phyloP scores from a whole-genome alignment of 2,888 invertebrate genomes.

The Drosophila yooni region DNA sequence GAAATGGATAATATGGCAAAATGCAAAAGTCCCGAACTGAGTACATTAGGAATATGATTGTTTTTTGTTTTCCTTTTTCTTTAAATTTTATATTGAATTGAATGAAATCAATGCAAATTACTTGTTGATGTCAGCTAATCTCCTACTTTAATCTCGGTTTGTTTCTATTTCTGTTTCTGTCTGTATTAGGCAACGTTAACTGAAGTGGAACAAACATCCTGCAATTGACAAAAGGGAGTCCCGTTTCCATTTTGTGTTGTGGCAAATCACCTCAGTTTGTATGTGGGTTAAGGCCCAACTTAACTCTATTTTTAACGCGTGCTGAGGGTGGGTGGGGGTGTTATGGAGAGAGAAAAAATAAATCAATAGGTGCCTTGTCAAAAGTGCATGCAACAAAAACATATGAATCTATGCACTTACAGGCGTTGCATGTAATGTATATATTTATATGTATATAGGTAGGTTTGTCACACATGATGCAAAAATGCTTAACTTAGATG shows the following conservation, averaged over 20 bases:
- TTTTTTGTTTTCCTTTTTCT: neutral
- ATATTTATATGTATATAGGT: neutral
- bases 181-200: slow-evolving; percentile 3
- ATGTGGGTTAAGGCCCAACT: slow-evolving; percentile 57
- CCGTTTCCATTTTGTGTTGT: slow-evolving; percentile 32
- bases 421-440: neutral
- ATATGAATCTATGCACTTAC: slow-evolving; percentile 1
- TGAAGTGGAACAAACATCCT: slow-evolving; percentile 52
- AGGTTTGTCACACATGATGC: slow-evolving; percentile 3
- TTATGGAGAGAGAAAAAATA: slow-evolving; percentile 33
- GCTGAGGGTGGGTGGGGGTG: slow-evolving; percentile 35
- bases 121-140: slow-evolving; percentile 5
- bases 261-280: slow-evolving; percentile 11
- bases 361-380: slow-evolving; percentile 59
- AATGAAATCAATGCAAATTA: neutral
- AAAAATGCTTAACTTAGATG: slow-evolving; percentile 5
- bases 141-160: slow-evolving; percentile 4
- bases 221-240: slow-evolving; percentile 58
- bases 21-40: slow-evolving; percentile 19
- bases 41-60: neutral
- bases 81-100: neutral
- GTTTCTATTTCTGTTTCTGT: neutral
- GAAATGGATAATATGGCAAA: slow-evolving; percentile 48
- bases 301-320: slow-evolving; percentile 39
- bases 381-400: slow-evolving; percentile 8